Conservation (phyloP, 1,140 invertebrate genomes). For the Diplogasteroides magnus region DNA sequence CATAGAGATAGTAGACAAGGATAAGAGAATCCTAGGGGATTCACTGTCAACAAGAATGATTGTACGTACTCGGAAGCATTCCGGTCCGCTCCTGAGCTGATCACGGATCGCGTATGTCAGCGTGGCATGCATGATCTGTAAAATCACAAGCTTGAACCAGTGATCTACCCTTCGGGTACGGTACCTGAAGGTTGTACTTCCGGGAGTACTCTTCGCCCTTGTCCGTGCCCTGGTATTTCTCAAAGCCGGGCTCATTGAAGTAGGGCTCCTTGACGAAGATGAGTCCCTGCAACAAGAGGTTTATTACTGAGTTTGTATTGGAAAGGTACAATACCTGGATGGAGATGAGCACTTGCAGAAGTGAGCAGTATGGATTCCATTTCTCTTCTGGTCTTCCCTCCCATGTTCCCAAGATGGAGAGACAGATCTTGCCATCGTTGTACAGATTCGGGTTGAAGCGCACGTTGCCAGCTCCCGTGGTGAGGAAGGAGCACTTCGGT, state of each 20-base stretch:
- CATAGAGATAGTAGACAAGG: not conserved
- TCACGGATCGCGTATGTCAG: slow-evolving; percentile 93
- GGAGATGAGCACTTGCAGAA: slow-evolving; percentile 79
- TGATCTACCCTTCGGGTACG: too few species aligned
- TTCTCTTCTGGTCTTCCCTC: slow-evolving; percentile 95
- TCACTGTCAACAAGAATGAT: not conserved
- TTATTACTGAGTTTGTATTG: not conserved
- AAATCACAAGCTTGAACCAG: too few species aligned
- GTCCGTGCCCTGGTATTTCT: slow-evolving; percentile 62
- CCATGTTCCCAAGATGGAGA: slow-evolving; percentile 76
- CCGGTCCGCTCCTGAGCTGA: slow-evolving; percentile 75
- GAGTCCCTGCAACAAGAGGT: slow-evolving; percentile 62
- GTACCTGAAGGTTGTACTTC: slow-evolving; percentile 89
- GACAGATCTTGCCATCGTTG: slow-evolving; percentile 65
- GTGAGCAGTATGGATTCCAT: slow-evolving; percentile 93
- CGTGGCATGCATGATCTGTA: slow-evolving; percentile 90
- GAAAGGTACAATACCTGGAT: slow-evolving; percentile 66
- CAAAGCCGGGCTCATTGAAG: slow-evolving; percentile 96
- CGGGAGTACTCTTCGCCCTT: slow-evolving; percentile 58
- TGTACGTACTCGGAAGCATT: slow-evolving; percentile 37
- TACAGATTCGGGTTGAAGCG: slow-evolving; percentile 67
- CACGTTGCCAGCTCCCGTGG: slow-evolving; percentile 64
- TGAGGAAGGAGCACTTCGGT: slow-evolving; percentile 65
- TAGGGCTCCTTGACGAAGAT: slow-evolving; percentile 93
- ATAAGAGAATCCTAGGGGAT: not conserved